Evolutionary conservation across 2,797 vertebrate species (phyloP), one percentile per base, ranked within the genome.

Genomic region (Arremon brunneinucha): DNA sequence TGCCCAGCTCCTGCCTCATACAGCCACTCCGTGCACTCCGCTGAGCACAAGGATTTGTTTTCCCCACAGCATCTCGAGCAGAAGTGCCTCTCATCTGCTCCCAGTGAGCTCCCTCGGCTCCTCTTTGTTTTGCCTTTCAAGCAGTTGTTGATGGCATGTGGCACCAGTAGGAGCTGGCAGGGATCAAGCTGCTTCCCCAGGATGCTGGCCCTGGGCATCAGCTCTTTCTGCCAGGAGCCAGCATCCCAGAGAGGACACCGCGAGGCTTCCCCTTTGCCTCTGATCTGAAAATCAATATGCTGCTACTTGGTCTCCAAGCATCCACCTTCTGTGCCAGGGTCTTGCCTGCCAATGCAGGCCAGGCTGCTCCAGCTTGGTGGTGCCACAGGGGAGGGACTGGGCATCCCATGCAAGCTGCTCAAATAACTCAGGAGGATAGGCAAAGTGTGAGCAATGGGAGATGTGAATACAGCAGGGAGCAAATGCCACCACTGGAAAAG

Each of bases 61-160:
- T 94, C 62, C 53, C 76, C 68, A 9, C 78, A 72, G 67, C 14
- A 2, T 72, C 88, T 62, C 2, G 1, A 63, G 26, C 64, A 75
- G 84, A 84, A 95, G 83, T 13, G 10, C 27, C 60, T 92, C 71
- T 96, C 83, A 46, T 85, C 96, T 93, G 87, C 47, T 92, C 82
- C 60, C 21, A 4, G 44, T 47, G 56, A 70, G 49, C 77, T 91
- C 84, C 89, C 77, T 87, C 2, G 0, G 35, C 83, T 85, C 64
- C 65, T 56, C 35, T 75, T 92, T 69, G 68, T 72, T 93, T 91
- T 93, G 65, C 82, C 50, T 96, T 93, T 85, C 27, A 14, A 83
- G 74, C 6, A 9, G 84, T 70, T 44, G 83, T 53, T 89, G 57
- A 82, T 72, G 77, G 71, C 5, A 6, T 10, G 6, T 50, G 49